Evolutionary conservation across 2,797 vertebrate species (phyloP).

Genomic region (Notamacropus eugenii): DNA sequence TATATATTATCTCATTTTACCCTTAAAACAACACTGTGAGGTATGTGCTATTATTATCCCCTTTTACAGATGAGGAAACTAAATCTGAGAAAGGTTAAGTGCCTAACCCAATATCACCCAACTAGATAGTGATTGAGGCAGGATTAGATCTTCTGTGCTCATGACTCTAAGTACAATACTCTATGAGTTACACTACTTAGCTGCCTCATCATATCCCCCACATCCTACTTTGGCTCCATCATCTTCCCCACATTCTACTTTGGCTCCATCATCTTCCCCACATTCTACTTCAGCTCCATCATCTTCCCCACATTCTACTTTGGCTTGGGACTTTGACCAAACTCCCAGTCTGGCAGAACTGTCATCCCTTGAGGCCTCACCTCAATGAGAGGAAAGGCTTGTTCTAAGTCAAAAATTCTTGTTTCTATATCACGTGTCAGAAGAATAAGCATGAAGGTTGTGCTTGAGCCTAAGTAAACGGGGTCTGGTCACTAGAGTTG

Average conservation of each 20-base stretch:
- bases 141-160: neutral
- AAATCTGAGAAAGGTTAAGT: neutral
- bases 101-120: neutral
- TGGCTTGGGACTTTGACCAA: neutral
- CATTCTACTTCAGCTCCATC: neutral
- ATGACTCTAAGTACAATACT: neutral
- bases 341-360: neutral
- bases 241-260: too few relatives aligned
- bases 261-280: too few relatives aligned
- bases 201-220: too few relatives aligned
- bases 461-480: fast-evolving
- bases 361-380: neutral
- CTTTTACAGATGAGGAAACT: neutral
- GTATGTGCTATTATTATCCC: neutral
- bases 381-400: too few relatives aligned
- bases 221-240: too few relatives aligned
- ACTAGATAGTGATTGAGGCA: neutral
- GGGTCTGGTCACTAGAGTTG: neutral
- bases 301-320: neutral
- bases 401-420: neutral
- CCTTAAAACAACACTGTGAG: neutral
- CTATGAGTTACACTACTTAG: neutral
- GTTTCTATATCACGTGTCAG: neutral
- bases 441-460: neutral
- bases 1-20: neutral